phyloP scores from a whole-genome alignment of 2,888 invertebrate species.

The Ennomos erosarius region DNA sequence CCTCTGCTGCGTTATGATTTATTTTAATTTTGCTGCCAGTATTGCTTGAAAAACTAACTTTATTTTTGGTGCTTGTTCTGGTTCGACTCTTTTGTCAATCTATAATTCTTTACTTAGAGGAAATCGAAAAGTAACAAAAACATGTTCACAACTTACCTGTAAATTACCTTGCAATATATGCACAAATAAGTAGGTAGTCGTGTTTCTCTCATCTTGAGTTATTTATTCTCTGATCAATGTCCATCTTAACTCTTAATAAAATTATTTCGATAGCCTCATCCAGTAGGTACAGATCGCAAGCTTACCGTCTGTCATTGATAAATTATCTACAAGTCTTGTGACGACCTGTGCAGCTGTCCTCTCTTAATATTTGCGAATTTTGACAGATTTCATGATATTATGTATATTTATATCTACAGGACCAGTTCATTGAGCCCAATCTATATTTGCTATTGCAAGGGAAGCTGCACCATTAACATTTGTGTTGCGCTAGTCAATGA shows the following conservation, averaged over 20 bases:
- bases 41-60: too few species aligned
- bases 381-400: slow-evolving; percentile 42
- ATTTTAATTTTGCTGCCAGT: too few species aligned
- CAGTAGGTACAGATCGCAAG: slow-evolving; percentile 28
- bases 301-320: slow-evolving; percentile 64
- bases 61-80: too few species aligned
- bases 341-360: slow-evolving; percentile 60
- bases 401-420: slow-evolving; percentile 27
- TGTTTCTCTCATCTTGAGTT: not conserved
- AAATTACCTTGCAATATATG: too few species aligned
- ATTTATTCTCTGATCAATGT: not conserved
- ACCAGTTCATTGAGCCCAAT: slow-evolving; percentile 72
- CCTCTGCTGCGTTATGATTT: not conserved
- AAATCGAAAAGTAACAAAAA: not conserved
- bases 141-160: too few species aligned
- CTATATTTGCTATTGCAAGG: slow-evolving; percentile 71
- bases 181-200: not conserved
- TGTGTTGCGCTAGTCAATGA: slow-evolving; percentile 45
- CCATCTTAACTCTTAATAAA: not conserved
- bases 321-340: slow-evolving; percentile 52
- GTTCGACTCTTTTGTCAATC: too few species aligned
- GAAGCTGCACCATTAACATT: slow-evolving; percentile 59
- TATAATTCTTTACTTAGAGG: too few species aligned
- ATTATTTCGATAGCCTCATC: slow-evolving; percentile 2
- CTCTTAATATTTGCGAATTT: slow-evolving; percentile 73